phyloP scores from a whole-genome alignment of 2,797 vertebrate species.

The Acipenser transmontanus region DNA sequence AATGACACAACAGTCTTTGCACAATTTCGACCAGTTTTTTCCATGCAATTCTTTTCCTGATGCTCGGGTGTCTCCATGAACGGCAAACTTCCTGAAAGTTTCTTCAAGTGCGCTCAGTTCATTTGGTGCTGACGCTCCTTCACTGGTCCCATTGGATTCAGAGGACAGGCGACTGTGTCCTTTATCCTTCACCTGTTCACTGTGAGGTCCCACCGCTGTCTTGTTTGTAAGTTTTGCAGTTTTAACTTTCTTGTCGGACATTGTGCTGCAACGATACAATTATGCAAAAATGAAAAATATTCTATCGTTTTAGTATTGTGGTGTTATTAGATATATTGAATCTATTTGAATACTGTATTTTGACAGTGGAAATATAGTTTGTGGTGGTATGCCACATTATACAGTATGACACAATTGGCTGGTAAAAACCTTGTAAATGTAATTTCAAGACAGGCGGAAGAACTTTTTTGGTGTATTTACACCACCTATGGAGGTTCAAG shows the following conservation, averaged over 20 bases:
- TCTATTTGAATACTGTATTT: too few species aligned
- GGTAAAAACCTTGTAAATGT: too few species aligned
- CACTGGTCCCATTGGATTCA: slow-evolving; percentile 75
- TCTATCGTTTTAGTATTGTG: too few species aligned
- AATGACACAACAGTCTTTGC: slow-evolving; percentile 87
- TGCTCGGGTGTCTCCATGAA: slow-evolving; percentile 86
- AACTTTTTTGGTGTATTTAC: too few species aligned
- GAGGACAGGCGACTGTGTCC: slow-evolving; percentile 70
- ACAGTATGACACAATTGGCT: too few species aligned
- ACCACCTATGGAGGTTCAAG: too few species aligned
- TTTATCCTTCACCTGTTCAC: slow-evolving; percentile 69
- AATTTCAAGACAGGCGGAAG: too few species aligned
- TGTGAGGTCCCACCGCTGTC: slow-evolving; percentile 59
- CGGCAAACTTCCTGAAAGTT: slow-evolving; percentile 82
- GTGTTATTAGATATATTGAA: too few species aligned
- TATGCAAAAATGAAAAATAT: too few species aligned
- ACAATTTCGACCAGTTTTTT: slow-evolving; percentile 96
- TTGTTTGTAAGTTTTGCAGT: slow-evolving; percentile 63
- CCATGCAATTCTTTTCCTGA: slow-evolving; percentile 88
- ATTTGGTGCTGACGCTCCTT: slow-evolving; percentile 58
- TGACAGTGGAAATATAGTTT: too few species aligned
- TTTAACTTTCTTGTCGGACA: slow-evolving; percentile 80
- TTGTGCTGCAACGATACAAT: slow-evolving; percentile 48
- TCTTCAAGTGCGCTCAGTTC: slow-evolving; percentile 85
- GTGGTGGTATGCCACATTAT: too few species aligned